Conservation (phyloP, 2,113 vertebrate species). For the Polypterus bichir region DNA sequence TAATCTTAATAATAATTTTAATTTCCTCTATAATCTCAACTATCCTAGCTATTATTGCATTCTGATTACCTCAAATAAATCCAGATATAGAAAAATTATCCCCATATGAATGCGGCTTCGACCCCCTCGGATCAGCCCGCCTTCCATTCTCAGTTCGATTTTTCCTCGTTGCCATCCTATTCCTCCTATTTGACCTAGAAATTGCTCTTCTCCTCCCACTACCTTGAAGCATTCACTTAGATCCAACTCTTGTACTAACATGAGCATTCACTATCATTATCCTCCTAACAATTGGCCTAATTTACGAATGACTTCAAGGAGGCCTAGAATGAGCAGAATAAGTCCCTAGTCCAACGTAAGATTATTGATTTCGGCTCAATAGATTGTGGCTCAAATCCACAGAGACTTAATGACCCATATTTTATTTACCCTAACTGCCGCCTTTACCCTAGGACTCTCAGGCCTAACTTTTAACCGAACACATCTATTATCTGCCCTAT, state of each 20-base stretch:
- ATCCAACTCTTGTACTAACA: rapidly evolving
- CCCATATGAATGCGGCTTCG: constrained; percentile 18
- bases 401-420: too few species aligned
- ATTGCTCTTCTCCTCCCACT: neutral
- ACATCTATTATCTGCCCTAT: too few species aligned
- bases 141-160: constrained; percentile 25
- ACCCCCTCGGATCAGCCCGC: constrained; percentile 14
- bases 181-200: constrained; percentile 24
- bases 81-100: constrained; percentile 21
- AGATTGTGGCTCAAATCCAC: too few species aligned
- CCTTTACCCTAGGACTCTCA: too few species aligned
- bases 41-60: neutral
- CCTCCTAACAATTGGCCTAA: constrained; percentile 3
- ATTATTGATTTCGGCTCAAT: too few species aligned
- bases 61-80: constrained; percentile 14
- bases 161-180: constrained; percentile 20
- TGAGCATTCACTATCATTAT: rapidly evolving
- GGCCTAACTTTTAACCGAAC: too few species aligned
- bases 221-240: neutral
- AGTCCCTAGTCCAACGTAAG: too few species aligned
- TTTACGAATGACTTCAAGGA: constrained; percentile 28
- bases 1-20: neutral
- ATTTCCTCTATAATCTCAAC: rapidly evolving
- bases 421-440: too few species aligned
- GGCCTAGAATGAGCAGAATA: constrained; percentile 26